These are phyloP conservation scores for Apoda limacodes DNA, from an alignment of 2,888 invertebrate genomes.

Conservation along the genomic window DNA sequence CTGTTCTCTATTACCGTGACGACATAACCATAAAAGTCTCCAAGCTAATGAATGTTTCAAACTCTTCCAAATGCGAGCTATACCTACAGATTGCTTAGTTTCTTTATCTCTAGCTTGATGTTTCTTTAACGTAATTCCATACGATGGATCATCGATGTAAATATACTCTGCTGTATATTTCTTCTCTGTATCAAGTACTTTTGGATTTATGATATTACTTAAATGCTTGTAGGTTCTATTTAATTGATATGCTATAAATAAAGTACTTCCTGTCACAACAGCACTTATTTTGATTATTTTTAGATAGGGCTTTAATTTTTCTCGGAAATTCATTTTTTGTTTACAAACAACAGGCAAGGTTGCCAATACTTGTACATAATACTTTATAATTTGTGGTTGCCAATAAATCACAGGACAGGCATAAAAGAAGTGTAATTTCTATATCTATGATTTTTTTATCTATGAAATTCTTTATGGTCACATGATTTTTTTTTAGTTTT, in stretches of 20 bases:
- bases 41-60: conserved; percentile 75
- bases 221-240: conserved; percentile 34
- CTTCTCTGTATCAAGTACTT: conserved; percentile 50
- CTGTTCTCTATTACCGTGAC: conserved; percentile 72
- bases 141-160: conserved; percentile 57
- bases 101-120: conserved; percentile 36
- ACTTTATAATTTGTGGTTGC: too few relatives aligned
- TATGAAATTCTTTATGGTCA: too few relatives aligned
- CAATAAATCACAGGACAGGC: conserved; percentile 1
- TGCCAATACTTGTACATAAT: too few relatives aligned
- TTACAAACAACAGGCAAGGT: background rate
- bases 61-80: conserved; percentile 69
- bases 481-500: too few relatives aligned
- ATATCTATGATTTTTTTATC: conserved; percentile 25
- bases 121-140: conserved; percentile 31
- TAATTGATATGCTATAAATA: conserved; percentile 41
- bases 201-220: conserved; percentile 41
- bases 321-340: conserved; percentile 34
- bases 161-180: conserved; percentile 52
- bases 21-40: conserved; percentile 74
- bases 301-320: conserved; percentile 34
- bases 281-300: conserved; percentile 37
- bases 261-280: conserved; percentile 30
- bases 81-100: conserved; percentile 35
- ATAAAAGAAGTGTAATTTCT: conserved; percentile 7